phyloP scores from a whole-genome alignment of 1,140 invertebrate species.

The Aethina tumida region DNA sequence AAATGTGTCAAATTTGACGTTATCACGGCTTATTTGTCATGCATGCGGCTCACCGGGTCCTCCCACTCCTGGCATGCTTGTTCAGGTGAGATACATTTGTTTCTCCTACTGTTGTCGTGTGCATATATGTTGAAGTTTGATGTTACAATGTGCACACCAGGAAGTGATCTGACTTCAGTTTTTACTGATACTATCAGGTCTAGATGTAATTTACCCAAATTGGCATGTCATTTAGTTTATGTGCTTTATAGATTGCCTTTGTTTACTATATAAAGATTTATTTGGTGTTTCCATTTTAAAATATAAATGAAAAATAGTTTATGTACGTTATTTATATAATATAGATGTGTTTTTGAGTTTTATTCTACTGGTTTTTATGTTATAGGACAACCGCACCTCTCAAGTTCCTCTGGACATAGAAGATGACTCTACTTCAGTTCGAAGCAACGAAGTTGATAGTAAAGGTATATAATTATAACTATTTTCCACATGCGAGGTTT shows the following conservation, averaged over 20 bases:
- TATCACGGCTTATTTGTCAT: conserved; percentile 40
- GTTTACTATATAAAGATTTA: no score
- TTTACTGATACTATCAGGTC: no score
- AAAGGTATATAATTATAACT: conserved; percentile 47
- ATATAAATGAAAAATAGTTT: no score
- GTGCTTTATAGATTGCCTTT: no score
- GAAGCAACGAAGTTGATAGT: conserved; percentile 64
- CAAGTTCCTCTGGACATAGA: conserved; percentile 79
- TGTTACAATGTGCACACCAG: neutral
- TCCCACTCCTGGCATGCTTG: conserved; percentile 37
- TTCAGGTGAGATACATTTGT: conserved; percentile 30
- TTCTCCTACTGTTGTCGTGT: neutral
- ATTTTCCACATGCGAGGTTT: no score
- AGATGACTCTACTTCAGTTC: conserved; percentile 77
- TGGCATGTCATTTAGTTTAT: no score
- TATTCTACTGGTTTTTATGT: conserved; percentile 17
- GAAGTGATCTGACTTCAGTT: neutral
- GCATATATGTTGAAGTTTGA: neutral
- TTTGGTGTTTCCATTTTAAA: no score
- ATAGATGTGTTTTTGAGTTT: no score
- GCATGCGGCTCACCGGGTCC: conserved; percentile 49
- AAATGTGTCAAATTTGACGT: conserved; percentile 15
- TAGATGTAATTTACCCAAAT: no score
- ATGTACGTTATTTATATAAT: no score
- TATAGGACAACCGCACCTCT: conserved; percentile 74